Conservation (phyloP, 2,888 invertebrate genomes). For the Tolmerus cingulatus region DNA sequence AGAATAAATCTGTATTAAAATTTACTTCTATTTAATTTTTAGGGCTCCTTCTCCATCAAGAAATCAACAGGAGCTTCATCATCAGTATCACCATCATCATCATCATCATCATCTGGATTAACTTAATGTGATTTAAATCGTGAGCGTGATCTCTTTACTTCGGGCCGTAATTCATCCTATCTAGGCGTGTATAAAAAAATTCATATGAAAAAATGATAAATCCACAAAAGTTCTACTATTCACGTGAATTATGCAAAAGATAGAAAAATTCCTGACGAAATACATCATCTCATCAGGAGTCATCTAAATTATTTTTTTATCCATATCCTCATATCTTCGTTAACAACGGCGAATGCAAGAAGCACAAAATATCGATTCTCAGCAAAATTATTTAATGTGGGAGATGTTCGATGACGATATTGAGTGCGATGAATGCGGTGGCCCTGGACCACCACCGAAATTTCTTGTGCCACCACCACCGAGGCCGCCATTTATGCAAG, state of each 20-base stretch:
- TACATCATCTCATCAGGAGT: not conserved
- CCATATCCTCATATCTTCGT: not conserved
- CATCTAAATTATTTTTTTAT: not conserved
- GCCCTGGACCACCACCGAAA: slow-evolving; percentile 61
- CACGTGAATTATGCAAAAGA: not conserved
- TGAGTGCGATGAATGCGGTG: slow-evolving; percentile 63
- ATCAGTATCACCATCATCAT: not conserved
- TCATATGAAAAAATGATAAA: not conserved
- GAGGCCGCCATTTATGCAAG: slow-evolving; percentile 59
- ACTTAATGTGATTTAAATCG: not conserved
- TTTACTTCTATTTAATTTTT: not conserved
- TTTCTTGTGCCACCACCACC: slow-evolving; percentile 63
- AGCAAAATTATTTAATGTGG: slow-evolving; percentile 58
- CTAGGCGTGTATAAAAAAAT: not conserved
- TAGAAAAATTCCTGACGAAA: not conserved
- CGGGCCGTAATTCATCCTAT: not conserved
- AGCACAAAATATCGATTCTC: slow-evolving; percentile 38
- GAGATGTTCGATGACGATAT: slow-evolving; percentile 61
- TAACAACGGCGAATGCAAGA: not conserved
- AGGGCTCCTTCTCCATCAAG: not conserved
- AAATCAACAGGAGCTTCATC: not conserved
- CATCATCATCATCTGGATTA: not conserved
- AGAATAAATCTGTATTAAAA: not conserved
- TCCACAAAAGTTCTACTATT: not conserved
- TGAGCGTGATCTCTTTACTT: not conserved